Base-by-base conservation (phyloP, 2,888 invertebrate species). In the Netelia fuscicornis region DNA sequence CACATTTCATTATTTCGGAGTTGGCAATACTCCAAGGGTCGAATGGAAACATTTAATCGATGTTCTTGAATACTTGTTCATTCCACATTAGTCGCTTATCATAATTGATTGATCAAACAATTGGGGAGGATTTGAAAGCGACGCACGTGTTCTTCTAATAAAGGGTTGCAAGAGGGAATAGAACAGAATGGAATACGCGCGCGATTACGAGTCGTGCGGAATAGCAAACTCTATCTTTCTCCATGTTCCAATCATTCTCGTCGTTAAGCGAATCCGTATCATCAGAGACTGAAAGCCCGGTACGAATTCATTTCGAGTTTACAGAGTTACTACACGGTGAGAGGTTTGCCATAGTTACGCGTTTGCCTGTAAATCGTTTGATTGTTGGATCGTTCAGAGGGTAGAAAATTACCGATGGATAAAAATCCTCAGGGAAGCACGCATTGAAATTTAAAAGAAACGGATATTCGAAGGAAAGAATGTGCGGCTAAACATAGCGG, bases 241-340 rank as follows among this genome's bases (percentile, higher is more conserved):
- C 85, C 54, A 60, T 54, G 30, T 37, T 48, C 20, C 17, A 20
- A 11, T 58, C 64, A 25, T 67, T 72, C 58, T 23, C 30, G 56
- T 72, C 72, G 58, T 78, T 65, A 62, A 48, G 54, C 64, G 68
- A 71, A 76, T 76, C 70, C 44, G 70, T 54, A 76, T 76, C 58
- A 81, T 70, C 84, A 62, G 56, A 30, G 62, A 30, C 25, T 62
- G 52, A 70, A 58, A 71, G 64, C 70, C 68, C 13, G 37, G 23
- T 42, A n/a, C 20, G 70, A 81, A 81, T 62, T 81, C 60, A 70
- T 75, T 81, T 62, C 37, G 75, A 76, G 81, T 80, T 75, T 84
- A 81, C 65, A 65, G 48, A 30, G 30, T 30, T 60, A 81, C 48
- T 78, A 60, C 60, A 30, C 48, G 58, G 60, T 17, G 30, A 11